Conservation (phyloP, 35 echinoderm and acorn worm genomes). For the Apostichopus parvimensis region DNA sequence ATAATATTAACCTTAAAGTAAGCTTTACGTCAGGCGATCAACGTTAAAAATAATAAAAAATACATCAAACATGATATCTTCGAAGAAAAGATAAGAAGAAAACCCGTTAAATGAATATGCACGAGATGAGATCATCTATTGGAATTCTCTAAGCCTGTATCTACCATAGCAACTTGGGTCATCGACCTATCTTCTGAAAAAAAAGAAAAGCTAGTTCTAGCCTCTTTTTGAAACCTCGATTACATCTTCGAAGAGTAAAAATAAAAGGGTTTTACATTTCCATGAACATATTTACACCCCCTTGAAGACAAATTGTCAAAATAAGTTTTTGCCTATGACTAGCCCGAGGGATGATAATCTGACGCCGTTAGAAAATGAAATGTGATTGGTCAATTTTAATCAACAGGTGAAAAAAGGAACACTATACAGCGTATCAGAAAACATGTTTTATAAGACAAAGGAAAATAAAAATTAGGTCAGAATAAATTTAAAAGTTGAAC, state of each 20-base stretch:
- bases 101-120: no score
- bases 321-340: slow-evolving; percentile 31
- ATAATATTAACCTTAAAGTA: no score
- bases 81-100: no score
- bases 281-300: not conserved
- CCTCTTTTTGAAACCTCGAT: no score
- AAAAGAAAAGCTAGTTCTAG: no score
- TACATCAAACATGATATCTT: no score
- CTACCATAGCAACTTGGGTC: no score
- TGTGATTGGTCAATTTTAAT: slow-evolving; percentile 31
- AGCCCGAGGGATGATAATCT: slow-evolving; percentile 23
- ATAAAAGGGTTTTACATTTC: not conserved
- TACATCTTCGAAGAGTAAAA: not conserved
- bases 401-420: slow-evolving; percentile 2
- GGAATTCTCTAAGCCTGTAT: no score
- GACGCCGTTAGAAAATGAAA: not conserved
- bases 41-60: no score
- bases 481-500: not conserved
- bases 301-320: slow-evolving; percentile 29
- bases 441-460: not conserved
- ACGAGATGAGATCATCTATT: no score
- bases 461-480: not conserved
- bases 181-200: no score
- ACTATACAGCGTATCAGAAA: not conserved
- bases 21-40: no score